A percentile compares a stretch with the other conserved stretches of the same genome.
These are phyloP conservation scores for Clamator glandarius DNA, from an alignment of 2,797 vertebrate species.

Conservation along the genomic window DNA sequence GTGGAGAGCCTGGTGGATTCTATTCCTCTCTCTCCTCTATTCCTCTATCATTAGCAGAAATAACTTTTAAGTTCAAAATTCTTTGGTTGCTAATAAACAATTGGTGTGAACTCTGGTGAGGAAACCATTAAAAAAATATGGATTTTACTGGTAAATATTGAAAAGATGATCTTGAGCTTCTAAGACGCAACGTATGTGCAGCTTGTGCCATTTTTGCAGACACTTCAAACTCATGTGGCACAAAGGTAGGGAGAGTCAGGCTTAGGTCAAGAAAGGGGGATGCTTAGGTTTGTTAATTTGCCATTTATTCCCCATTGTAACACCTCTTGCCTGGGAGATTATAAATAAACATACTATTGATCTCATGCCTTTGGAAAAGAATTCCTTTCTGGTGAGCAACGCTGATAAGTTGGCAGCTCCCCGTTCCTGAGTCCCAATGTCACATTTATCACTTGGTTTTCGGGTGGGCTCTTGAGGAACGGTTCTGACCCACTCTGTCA, in stretches of 20 bases:
- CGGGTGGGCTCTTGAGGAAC: neutral
- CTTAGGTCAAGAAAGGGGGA: too few relatives aligned
- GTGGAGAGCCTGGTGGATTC: neutral
- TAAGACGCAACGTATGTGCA: accelerated
- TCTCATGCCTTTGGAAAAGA: neutral
- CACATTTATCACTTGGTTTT: neutral
- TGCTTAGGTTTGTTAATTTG: neutral
- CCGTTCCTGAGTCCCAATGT: accelerated
- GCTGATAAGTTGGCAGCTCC: neutral
- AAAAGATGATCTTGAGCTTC: accelerated
- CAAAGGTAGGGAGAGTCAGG: accelerated
- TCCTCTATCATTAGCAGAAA: accelerated
- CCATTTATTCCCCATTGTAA: neutral
- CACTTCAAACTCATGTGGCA: accelerated
- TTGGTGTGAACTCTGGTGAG: accelerated
- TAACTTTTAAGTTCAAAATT: neutral
- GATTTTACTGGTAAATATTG: accelerated
- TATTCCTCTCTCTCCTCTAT: neutral
- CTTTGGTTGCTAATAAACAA: accelerated
- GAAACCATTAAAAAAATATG: accelerated
- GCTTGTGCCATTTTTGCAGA: accelerated
- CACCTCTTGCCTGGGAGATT: neutral
- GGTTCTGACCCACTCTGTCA: accelerated
- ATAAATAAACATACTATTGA: neutral
- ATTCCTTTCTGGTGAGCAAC: accelerated